Evolutionary conservation across 2,797 vertebrate species (phyloP), one percentile per base, ranked within the genome.

Genomic region (Borostomias antarcticus): DNA sequence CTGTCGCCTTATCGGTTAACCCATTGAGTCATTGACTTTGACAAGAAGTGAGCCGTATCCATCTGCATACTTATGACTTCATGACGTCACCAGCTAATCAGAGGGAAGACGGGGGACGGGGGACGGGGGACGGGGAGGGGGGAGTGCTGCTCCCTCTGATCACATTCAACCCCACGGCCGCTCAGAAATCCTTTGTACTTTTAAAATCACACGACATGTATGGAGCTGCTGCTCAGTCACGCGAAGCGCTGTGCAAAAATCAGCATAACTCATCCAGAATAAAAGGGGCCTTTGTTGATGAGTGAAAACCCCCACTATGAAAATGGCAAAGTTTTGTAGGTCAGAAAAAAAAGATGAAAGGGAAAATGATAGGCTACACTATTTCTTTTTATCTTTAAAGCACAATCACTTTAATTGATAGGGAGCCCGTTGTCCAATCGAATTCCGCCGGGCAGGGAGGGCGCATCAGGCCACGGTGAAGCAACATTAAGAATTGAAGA

Each of bases 381-480:
- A 15, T 40, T 3, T 80, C 37, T 54, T 80, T 70, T 80, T 76
- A 43, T 68, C 78, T 52, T 66, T 71, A 69, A 70, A 66, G 70
- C 73, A 76, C 43, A 76, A 76, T 81, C 77, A 65, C 64, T 83
- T 80, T 79, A 83, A 83, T 79, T 86, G 76, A 85, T 83, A 72
- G 77, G 79, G 80, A 74, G 74, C 75, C 74, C 72, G 53, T 45
- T 80, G 82, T 80, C 74, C 64, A 64, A 77, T 81, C 74, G 75
- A 70, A 84, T 76, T 85, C 64, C 72, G 56, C 64, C 35, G 70
- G 64, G 68, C 76, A 71, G 58, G 51, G 35, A 23, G 40, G 58
- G 58, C 72, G 66, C 62, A 64, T 17, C 33, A 17, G 64, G 56
- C 37, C 51, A 68, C 43, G 50, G 74, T 72, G 81, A 84, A 68